Percentiles rank a stretch among this genome's conserved stretches.
These are phyloP conservation scores for Gopherus flavomarginatus DNA, from an alignment of 2,113 vertebrate species.

Conservation along the genomic window DNA sequence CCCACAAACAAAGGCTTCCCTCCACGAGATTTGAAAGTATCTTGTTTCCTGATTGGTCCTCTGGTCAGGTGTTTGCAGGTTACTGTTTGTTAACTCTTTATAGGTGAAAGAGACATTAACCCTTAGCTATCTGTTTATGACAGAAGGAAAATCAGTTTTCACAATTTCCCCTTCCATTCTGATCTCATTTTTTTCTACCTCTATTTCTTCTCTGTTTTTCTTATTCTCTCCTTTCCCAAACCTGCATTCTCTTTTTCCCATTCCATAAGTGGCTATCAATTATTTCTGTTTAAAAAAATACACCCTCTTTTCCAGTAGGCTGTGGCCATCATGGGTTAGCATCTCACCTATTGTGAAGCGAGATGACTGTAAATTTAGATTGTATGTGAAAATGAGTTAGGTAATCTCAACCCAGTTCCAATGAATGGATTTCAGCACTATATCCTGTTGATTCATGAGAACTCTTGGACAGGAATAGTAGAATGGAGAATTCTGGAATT, in stretches of 20 bases:
- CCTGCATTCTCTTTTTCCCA: not conserved
- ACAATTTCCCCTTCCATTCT: not conserved
- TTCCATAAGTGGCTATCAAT: not conserved
- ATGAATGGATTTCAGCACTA: not conserved
- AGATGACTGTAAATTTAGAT: slow-evolving; percentile 25
- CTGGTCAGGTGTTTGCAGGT: too few species aligned
- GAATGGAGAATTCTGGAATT: too few species aligned
- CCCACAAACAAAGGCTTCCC: too few species aligned
- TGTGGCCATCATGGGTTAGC: too few species aligned
- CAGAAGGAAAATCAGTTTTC: not conserved
- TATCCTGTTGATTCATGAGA: too few species aligned
- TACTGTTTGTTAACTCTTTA: too few species aligned
- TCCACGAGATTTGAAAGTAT: too few species aligned
- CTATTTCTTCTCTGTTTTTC: not conserved
- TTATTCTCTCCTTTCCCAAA: not conserved
- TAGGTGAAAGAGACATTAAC: too few species aligned
- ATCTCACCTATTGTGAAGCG: not conserved
- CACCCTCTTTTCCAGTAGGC: too few species aligned
- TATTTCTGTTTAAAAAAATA: slow-evolving; percentile 15
- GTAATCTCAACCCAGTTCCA: slow-evolving; percentile 15
- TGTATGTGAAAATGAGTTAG: slow-evolving; percentile 35
- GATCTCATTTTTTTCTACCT: not conserved
- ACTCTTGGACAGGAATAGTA: too few species aligned
- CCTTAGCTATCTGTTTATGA: too few species aligned
- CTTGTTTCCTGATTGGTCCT: too few species aligned